phyloP scores from a whole-genome alignment of 2,888 invertebrate species.

The Drosophila koepferae region DNA sequence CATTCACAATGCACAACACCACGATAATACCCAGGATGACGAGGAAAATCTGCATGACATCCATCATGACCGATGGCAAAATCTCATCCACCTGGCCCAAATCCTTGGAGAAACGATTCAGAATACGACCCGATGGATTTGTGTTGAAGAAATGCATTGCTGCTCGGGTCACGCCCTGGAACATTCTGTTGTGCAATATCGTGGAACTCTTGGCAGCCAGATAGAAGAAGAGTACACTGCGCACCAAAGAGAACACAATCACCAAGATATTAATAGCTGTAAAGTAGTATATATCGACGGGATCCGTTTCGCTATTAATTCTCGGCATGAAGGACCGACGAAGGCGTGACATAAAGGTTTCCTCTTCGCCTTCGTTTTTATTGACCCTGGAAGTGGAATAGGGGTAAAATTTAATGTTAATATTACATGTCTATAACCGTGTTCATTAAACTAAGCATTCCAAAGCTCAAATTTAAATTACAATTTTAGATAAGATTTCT shows the following conservation, averaged over 20 bases:
- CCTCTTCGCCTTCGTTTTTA: constrained; percentile 64
- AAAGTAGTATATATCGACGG: constrained; percentile 86
- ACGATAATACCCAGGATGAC: constrained; percentile 92
- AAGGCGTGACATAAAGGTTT: constrained; percentile 67
- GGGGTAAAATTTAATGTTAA: background rate
- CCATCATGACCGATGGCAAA: constrained; percentile 84
- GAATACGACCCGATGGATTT: constrained; percentile 92
- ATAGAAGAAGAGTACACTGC: constrained; percentile 86
- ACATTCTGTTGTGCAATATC: constrained; percentile 93
- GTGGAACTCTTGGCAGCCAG: constrained; percentile 91
- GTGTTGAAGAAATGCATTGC: constrained; percentile 95
- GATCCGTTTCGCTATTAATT: constrained; percentile 69
- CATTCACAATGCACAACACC: constrained; percentile 91
- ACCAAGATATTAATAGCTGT: constrained; percentile 85
- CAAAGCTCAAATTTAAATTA: no score
- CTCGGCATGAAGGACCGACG: constrained; percentile 67
- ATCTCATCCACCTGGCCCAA: constrained; percentile 88
- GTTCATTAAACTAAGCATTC: no score
- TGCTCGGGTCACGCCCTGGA: constrained; percentile 91
- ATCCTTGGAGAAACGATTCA: constrained; percentile 96
- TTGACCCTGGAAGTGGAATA: constrained; percentile 70
- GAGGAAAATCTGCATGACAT: constrained; percentile 89
- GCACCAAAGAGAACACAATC: constrained; percentile 83
- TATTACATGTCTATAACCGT: no score
- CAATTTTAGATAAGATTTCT: no score